Percentiles rank a stretch among this genome's conserved stretches.
Conservation (phyloP, 2,113 vertebrate genomes). For the Parotia lawesii region DNA sequence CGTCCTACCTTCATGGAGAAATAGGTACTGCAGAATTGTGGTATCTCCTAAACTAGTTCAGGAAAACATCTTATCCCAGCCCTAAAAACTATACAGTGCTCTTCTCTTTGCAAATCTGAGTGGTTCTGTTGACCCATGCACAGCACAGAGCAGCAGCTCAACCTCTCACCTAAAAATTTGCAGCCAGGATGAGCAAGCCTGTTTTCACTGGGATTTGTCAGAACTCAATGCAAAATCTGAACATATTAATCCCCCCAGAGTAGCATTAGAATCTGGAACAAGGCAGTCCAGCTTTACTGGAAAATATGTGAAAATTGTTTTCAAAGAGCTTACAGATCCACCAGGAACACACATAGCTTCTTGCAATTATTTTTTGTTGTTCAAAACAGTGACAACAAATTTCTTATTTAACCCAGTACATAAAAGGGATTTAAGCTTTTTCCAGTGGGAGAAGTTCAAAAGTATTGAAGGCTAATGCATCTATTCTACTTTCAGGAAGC, state of each 20-base stretch:
- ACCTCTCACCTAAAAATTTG: conserved; percentile 3
- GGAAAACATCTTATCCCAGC: fast-evolving
- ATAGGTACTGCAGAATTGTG: not conserved
- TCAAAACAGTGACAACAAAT: not conserved
- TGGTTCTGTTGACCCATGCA: not conserved
- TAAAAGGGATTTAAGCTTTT: not conserved
- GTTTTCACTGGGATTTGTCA: not conserved
- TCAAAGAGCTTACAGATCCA: not conserved
- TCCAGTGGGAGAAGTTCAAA: not conserved
- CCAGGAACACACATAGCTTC: not conserved
- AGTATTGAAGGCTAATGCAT: not conserved
- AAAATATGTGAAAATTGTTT: conserved; percentile 27
- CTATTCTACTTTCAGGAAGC: not conserved
- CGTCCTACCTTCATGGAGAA: not conserved
- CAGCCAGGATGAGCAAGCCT: not conserved
- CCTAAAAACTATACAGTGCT: not conserved
- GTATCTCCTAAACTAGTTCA: not conserved
- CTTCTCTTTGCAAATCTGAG: not conserved
- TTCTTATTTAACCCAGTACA: not conserved
- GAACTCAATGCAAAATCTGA: not conserved
- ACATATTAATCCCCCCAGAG: not conserved
- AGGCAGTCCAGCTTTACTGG: not conserved
- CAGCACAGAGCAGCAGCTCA: not conserved
- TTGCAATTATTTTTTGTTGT: not conserved
- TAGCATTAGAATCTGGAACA: not conserved